A percentile compares a stretch with the other conserved stretches of the same genome.
Conservation (phyloP, 2,113 vertebrate genomes). For the Pogonocichla stellata region DNA sequence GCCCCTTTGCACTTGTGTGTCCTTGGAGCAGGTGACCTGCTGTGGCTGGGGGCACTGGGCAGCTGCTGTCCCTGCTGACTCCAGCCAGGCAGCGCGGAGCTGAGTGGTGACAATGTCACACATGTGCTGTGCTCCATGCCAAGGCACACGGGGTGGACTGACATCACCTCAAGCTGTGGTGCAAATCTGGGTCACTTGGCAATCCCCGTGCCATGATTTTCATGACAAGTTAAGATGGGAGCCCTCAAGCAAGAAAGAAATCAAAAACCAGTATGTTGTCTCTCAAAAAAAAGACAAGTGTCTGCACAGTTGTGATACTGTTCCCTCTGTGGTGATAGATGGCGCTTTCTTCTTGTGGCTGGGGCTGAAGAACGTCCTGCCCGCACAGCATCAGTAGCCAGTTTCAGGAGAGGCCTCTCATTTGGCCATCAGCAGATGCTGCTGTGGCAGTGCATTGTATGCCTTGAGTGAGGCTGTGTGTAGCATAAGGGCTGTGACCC, state of each 20-base stretch:
- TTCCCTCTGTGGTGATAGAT: background rate
- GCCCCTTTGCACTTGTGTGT: background rate
- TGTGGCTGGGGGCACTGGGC: background rate
- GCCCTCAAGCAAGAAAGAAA: background rate
- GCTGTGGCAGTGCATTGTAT: background rate
- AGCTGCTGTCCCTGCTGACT: background rate
- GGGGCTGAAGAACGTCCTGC: background rate
- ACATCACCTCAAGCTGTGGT: background rate
- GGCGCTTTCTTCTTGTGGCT: background rate
- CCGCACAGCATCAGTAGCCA: background rate
- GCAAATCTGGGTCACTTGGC: background rate
- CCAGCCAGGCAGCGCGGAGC: background rate
- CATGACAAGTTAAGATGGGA: background rate
- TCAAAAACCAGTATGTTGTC: background rate
- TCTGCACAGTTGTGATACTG: background rate
- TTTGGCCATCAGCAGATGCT: background rate
- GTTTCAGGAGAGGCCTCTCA: background rate
- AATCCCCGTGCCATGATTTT: background rate
- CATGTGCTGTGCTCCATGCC: fast-evolving
- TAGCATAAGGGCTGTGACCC: background rate
- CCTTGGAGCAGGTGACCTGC: background rate
- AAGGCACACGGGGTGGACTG: fast-evolving
- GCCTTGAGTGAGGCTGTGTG: background rate
- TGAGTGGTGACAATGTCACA: fast-evolving
- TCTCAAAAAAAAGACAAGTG: background rate